phyloP scores from a whole-genome alignment of 2,113 vertebrate genomes.

The Sinocyclocheilus grahami region DNA sequence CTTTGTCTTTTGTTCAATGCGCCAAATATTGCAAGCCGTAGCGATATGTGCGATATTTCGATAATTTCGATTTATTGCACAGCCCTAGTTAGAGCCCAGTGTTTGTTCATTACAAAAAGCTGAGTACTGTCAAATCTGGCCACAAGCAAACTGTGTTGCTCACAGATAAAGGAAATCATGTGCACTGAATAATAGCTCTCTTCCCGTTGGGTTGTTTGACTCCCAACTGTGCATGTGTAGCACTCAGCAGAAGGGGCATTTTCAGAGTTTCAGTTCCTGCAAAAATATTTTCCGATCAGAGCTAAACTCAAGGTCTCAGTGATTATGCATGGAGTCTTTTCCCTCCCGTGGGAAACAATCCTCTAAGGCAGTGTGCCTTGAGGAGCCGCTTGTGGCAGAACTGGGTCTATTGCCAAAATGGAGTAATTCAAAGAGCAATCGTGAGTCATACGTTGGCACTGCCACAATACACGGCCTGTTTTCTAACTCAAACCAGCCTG shows the following conservation, averaged over 20 bases:
- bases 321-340: neutral
- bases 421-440: neutral
- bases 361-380: neutral
- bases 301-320: neutral
- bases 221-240: neutral
- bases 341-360: neutral
- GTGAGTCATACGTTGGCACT: conserved; percentile 31
- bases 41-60: too few relatives aligned
- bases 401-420: neutral
- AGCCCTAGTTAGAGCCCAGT: too few relatives aligned
- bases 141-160: neutral
- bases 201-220: neutral
- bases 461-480: conserved; percentile 37
- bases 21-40: too few relatives aligned
- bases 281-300: neutral
- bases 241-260: neutral
- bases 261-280: neutral
- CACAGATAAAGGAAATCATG: neutral
- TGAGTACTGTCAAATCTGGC: neutral
- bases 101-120: neutral
- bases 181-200: neutral
- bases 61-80: too few relatives aligned
- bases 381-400: neutral
- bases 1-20: too few relatives aligned
- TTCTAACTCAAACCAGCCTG: neutral